A percentile compares a stretch with the other conserved stretches of the same genome.
These are phyloP conservation scores for Zeugodacus cucurbitae DNA, from an alignment of 1,140 invertebrate species.

Conservation along the genomic window DNA sequence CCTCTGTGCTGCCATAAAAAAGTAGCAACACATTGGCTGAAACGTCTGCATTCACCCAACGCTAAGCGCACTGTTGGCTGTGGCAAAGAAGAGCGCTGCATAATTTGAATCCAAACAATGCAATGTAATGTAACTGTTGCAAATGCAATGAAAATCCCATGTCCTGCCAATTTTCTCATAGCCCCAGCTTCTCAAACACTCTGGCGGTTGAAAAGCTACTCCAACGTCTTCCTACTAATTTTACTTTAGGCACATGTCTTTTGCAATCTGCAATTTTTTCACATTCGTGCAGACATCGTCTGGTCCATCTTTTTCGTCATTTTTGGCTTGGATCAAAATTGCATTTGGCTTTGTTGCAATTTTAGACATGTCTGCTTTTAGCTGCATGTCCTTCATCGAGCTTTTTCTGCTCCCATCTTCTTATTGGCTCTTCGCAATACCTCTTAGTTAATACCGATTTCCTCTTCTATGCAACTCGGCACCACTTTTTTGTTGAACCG, in stretches of 20 bases:
- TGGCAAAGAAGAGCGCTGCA: background rate
- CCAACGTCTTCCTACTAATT: background rate
- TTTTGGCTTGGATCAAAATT: background rate
- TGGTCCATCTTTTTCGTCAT: background rate
- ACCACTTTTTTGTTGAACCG: background rate
- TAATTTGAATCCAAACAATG: background rate
- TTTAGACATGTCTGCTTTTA: slow-evolving; percentile 4
- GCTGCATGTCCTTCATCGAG: background rate
- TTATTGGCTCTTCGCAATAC: background rate
- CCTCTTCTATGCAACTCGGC: background rate
- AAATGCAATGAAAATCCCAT: slow-evolving; percentile 2
- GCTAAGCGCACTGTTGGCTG: background rate
- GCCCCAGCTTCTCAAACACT: background rate
- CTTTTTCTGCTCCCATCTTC: background rate
- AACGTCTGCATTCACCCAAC: background rate
- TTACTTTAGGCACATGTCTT: background rate
- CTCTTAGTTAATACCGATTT: background rate
- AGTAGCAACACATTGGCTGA: background rate
- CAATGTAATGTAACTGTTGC: background rate
- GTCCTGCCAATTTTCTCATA: background rate
- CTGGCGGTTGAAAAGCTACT: background rate
- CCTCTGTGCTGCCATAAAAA: background rate
- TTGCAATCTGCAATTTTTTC: background rate
- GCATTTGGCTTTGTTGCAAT: slow-evolving; percentile 25
- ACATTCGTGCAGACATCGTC: background rate